These are phyloP conservation scores for Cuculus canorus DNA, from an alignment of 2,797 vertebrate genomes.

Conservation along the genomic window DNA sequence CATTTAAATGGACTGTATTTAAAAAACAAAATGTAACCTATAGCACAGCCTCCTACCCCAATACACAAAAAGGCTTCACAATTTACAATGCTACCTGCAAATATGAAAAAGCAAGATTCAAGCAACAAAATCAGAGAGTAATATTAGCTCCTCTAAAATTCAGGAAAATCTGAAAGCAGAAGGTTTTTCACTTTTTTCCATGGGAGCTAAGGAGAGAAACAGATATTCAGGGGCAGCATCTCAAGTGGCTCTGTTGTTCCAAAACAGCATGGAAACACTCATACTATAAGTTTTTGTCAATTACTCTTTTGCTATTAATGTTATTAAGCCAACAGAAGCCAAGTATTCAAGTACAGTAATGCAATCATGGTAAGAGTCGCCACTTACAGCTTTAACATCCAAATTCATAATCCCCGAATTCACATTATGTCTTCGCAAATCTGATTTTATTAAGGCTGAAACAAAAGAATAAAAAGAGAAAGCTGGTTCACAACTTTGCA, in stretches of 20 bases:
- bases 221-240: not conserved
- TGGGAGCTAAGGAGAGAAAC: not conserved
- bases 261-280: not conserved
- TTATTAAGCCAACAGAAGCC: not conserved
- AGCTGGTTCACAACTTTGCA: not conserved
- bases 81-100: not conserved
- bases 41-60: not conserved
- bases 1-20: not conserved
- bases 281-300: not conserved
- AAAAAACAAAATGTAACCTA: not conserved
- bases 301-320: not conserved
- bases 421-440: conserved; percentile 90
- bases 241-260: not conserved
- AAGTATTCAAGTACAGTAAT: not conserved
- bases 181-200: not conserved
- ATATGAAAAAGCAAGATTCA: not conserved
- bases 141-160: not conserved
- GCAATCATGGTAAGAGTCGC: not conserved
- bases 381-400: conserved; percentile 83
- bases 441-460: conserved; percentile 94
- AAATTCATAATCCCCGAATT: conserved; percentile 80
- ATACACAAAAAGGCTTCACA: not conserved
- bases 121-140: not conserved
- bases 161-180: not conserved
- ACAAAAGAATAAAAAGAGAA: not conserved